Evolutionary conservation across 1,140 invertebrate genomes (phyloP).

Genomic region (Musca vetustissima): DNA sequence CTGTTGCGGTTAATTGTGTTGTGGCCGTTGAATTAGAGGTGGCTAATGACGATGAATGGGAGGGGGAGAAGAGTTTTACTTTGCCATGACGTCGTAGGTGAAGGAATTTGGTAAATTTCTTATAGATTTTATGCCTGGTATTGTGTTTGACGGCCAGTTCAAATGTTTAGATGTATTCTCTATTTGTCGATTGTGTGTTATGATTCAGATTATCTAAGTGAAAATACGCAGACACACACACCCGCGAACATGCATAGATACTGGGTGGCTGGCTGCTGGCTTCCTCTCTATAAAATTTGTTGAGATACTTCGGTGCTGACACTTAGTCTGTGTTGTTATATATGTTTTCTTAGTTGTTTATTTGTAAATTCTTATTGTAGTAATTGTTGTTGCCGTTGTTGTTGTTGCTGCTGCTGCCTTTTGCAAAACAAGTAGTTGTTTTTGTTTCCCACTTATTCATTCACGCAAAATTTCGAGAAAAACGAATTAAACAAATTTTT

Average conservation of each 20-base stretch:
- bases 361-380: no score
- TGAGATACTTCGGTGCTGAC: background rate
- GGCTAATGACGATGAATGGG: background rate
- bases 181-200: background rate
- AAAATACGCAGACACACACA: conserved; percentile 9
- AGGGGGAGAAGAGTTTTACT: conserved; percentile 3
- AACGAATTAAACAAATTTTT: background rate
- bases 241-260: background rate
- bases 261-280: background rate
- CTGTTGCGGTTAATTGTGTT: background rate
- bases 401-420: background rate
- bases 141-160: conserved; percentile 18
- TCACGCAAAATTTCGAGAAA: no score
- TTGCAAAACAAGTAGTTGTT: no score
- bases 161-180: background rate
- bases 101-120: conserved; percentile 20
- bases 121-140: conserved; percentile 17
- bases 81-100: conserved; percentile 13
- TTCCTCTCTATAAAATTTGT: background rate
- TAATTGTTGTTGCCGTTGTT: conserved; percentile 4
- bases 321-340: background rate
- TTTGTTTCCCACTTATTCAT: background rate
- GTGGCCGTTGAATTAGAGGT: conserved; percentile 9
- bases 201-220: conserved; percentile 2
- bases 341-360: background rate